Evolutionary conservation across 1,140 invertebrate genomes (phyloP).

Genomic region (Cecropterus lyciades): DNA sequence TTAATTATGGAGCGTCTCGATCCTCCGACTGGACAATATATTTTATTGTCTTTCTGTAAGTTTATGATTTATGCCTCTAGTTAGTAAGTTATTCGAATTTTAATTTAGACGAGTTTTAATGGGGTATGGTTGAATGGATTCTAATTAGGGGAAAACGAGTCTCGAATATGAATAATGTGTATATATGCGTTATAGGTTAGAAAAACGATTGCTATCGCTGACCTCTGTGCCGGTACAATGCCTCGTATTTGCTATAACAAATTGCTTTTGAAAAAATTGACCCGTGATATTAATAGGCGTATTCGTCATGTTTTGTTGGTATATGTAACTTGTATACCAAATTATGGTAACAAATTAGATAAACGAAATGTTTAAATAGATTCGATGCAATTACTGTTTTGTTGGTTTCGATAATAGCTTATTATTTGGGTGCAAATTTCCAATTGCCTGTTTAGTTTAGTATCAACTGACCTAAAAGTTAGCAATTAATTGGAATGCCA

Average conservation of each 20-base stretch:
- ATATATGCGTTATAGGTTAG: constrained; percentile 78
- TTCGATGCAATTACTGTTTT: too few relatives aligned
- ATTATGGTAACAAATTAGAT: too few relatives aligned
- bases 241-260: constrained; percentile 63
- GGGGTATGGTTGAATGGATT: constrained; percentile 80
- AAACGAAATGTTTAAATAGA: too few relatives aligned
- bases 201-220: constrained; percentile 54
- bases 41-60: constrained; percentile 78
- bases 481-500: too few relatives aligned
- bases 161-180: constrained; percentile 76
- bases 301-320: constrained; percentile 12
- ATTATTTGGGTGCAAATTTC: too few relatives aligned
- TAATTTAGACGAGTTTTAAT: constrained; percentile 83
- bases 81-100: constrained; percentile 84
- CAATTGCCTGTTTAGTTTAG: too few relatives aligned
- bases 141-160: constrained; percentile 81
- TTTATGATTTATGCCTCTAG: constrained; percentile 80
- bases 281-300: constrained; percentile 48
- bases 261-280: constrained; percentile 68
- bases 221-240: constrained; percentile 73
- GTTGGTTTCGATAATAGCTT: too few relatives aligned
- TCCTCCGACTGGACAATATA: constrained; percentile 75
- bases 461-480: too few relatives aligned
- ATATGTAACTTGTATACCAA: neutral
- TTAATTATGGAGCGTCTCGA: constrained; percentile 70